Evolutionary conservation across 1,140 invertebrate species (phyloP), one percentile per base, ranked within the genome.

Genomic region (Cheumatopsyche charites): DNA sequence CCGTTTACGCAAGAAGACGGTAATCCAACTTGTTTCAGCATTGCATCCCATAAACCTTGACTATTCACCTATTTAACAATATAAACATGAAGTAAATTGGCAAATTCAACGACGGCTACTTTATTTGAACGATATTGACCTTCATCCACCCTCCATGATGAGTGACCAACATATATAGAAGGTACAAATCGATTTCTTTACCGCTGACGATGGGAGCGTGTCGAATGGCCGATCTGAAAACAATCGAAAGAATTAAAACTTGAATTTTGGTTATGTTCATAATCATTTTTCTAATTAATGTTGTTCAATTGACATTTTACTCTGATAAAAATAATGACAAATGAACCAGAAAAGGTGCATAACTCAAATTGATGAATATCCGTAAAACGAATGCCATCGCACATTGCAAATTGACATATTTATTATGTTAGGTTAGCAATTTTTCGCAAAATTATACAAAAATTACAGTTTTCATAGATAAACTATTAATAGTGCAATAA

Each of bases 101-200:
- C n/a, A n/a, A 62, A 3, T 6, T 12, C 23, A 25, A 5, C 25
- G 52, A n/a, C n/a, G 41, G 41, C 4, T 41, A 2, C 15, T 41
- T 11, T 65, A 5, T 36, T 13, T 17, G 36, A 55, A 29, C 11
- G 13, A 42, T 41, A 42, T 1, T 88, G 83, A 97, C 95, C 90
- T 95, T 96, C 77, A 94, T 89, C 88, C 95, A 94, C 79, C 96
- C 96, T 78, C 95, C 95, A 78, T 92, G 87, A 63, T 90, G 90
- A 72, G 92, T 96, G n/a, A 97, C 95, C 77, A 95, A 87, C 74
- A 89, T 89, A 82, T 97, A 97, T 62, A 98, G 87, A 55, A 92
- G 88, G 83, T 94, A 96, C 62, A 98, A 86, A 86, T 98, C 95
- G 78, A 97, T 89, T 82, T 95, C 92, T 76, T 91, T 89, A 43